phyloP scores from a whole-genome alignment of 2,888 invertebrate species.

The Drosophila basisetae region DNA sequence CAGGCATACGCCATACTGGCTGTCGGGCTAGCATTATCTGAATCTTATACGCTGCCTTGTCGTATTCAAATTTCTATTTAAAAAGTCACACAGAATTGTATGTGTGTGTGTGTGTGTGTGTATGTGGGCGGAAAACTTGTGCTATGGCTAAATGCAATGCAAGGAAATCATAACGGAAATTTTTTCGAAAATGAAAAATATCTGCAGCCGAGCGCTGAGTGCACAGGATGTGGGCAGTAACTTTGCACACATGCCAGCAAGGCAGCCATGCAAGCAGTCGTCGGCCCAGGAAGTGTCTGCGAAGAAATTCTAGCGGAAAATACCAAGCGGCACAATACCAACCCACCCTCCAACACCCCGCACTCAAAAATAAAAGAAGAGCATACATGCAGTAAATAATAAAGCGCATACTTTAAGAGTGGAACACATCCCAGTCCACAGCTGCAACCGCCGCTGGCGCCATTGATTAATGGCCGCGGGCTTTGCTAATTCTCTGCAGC shows the following conservation, averaged over 20 bases:
- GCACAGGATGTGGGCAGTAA: slow-evolving; percentile 69
- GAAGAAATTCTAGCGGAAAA: slow-evolving; percentile 59
- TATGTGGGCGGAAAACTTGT: slow-evolving; percentile 47
- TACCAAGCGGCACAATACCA: slow-evolving; percentile 20
- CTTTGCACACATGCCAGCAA: slow-evolving; percentile 70
- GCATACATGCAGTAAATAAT: slow-evolving; percentile 60
- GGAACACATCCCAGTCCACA: slow-evolving; percentile 28
- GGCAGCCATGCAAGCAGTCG: slow-evolving; percentile 44
- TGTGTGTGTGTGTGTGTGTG: slow-evolving; percentile 12
- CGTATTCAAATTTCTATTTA: slow-evolving; percentile 75
- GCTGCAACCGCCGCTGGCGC: slow-evolving; percentile 28
- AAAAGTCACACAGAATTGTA: slow-evolving; percentile 42
- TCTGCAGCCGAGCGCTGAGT: slow-evolving; percentile 52
- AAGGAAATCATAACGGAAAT: slow-evolving; percentile 81
- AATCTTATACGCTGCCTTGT: slow-evolving; percentile 72
- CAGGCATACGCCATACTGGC: slow-evolving; percentile 9
- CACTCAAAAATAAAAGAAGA: slow-evolving; percentile 3
- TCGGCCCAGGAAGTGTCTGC: slow-evolving; percentile 66
- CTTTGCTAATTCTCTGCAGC: slow-evolving; percentile 51
- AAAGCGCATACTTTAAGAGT: slow-evolving; percentile 53
- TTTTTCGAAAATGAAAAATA: slow-evolving; percentile 73
- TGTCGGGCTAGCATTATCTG: slow-evolving; percentile 64
- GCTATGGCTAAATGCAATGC: slow-evolving; percentile 56
- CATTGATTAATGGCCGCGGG: slow-evolving; percentile 61
- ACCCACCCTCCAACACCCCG: not conserved